Percentiles rank a stretch among this genome's conserved stretches.
Conservation (phyloP, 2,888 invertebrate genomes). For the Galerucella pusilla region DNA sequence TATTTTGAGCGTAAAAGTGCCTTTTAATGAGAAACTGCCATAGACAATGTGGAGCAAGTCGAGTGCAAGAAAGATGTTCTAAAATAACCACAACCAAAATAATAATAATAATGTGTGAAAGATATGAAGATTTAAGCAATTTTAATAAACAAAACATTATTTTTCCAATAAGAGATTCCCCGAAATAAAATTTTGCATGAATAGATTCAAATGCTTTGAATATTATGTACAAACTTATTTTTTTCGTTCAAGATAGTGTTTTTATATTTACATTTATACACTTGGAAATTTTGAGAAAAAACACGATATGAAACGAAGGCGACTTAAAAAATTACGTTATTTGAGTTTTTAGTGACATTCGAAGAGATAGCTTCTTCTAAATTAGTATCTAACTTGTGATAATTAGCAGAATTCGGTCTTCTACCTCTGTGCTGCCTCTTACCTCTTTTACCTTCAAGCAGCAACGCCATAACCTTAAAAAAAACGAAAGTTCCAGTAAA, state of each 20-base stretch:
- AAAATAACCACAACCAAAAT: too few species aligned
- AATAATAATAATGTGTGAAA: too few species aligned
- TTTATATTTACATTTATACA: conserved; percentile 44
- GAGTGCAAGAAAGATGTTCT: too few species aligned
- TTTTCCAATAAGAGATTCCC: too few species aligned
- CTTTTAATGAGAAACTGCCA: too few species aligned
- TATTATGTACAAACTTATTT: conserved; percentile 14
- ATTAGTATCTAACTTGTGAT: conserved; percentile 74
- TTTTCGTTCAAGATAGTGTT: background rate
- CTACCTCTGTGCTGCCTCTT: conserved; percentile 65
- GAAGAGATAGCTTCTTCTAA: conserved; percentile 76
- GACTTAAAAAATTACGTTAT: conserved; percentile 68
- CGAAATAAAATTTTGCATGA: background rate
- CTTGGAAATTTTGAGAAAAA: conserved; percentile 34
- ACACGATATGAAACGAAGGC: conserved; percentile 41
- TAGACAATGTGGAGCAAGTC: too few species aligned
- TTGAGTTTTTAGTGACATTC: conserved; percentile 68
- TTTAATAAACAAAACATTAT: too few species aligned
- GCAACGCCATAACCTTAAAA: conserved; percentile 72
- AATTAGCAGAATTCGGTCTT: conserved; percentile 72
- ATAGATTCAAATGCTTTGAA: background rate
- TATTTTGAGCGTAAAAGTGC: too few species aligned
- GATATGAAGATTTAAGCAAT: too few species aligned
- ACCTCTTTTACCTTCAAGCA: conserved; percentile 70
- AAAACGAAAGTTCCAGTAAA: background rate